Base-by-base conservation (phyloP, 1,140 invertebrate species). In the Sipha flava region DNA sequence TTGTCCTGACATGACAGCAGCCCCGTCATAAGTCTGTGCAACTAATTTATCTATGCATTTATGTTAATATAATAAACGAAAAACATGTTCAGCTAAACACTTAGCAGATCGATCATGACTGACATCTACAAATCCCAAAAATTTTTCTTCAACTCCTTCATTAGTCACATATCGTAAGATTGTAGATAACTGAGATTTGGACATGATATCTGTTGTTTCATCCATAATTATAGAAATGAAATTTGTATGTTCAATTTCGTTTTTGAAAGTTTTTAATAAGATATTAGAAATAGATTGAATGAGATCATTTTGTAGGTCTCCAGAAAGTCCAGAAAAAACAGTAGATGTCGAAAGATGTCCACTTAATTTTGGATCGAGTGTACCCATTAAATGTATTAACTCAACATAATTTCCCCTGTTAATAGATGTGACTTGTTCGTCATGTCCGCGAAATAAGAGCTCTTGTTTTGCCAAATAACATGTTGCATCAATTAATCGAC, bases 101-200 rank as follows among this genome's bases (percentile, higher is more conserved):
- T n/a, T n/a, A n/a, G n/a, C n/a, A n/a, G n/a, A n/a, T n/a, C 81
- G 47, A 9, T 14, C 47, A 4, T 52, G 4, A 6, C 47, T 52
- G n/a, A 52, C 47, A 21, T 52, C 16, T 18, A 21, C 3, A 52
- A 52, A 52, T 52, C 47, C 47, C 47, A 18, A 52, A 52, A 52
- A 52, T 52, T 14, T 87, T 88, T 18, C 86, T 88, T 5, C 86
- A 88, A 9, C n/a, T n/a, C n/a, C n/a, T n/a, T n/a, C n/a, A n/a
- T n/a, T n/a, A n/a, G n/a, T n/a, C n/a, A 26, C 23, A 59, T 29
- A 59, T 23, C 54, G 54, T 23, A 26, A 26, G 23, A 59, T 26
- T 26, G 23, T 59, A 10, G 54, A 59, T 59, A 59, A 59, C 23
- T 26, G 54, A 23, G 54, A 59, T 12, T 23, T 59, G 23, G 54